Evolutionary conservation across 1,140 invertebrate species (phyloP).

Genomic region (Atta colombica): DNA sequence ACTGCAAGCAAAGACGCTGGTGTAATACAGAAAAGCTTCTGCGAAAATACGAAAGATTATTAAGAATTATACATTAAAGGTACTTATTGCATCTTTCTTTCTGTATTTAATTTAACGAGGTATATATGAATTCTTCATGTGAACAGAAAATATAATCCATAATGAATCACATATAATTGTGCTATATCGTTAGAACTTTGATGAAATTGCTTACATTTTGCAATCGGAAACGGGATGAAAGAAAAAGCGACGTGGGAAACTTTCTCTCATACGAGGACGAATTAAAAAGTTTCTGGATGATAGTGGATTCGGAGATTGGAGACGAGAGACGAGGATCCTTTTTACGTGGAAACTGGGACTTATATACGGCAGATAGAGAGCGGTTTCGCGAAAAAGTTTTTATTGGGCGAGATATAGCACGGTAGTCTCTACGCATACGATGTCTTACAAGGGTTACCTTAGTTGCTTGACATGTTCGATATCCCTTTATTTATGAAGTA

Average conservation of each 20-base stretch:
- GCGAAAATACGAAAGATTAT: constrained; percentile 6
- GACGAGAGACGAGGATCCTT: constrained; percentile 32
- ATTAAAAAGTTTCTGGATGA: constrained; percentile 71
- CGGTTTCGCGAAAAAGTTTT: constrained; percentile 73
- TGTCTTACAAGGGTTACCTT: constrained; percentile 18
- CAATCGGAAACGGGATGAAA: constrained; percentile 55
- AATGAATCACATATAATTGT: neutral
- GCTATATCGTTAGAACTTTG: neutral
- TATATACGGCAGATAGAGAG: constrained; percentile 61
- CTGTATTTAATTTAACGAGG: neutral
- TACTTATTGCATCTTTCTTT: neutral
- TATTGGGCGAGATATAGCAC: constrained; percentile 68
- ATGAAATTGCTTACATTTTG: constrained; percentile 51
- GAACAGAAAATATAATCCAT: neutral
- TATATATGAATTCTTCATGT: neutral
- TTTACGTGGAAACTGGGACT: constrained; percentile 65
- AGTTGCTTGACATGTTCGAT: constrained; percentile 44
- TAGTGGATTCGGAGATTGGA: constrained; percentile 20
- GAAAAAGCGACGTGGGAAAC: constrained; percentile 3
- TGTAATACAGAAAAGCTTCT: neutral
- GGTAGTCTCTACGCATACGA: constrained; percentile 58
- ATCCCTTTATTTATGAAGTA: constrained; percentile 16
- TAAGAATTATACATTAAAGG: neutral
- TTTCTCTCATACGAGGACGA: constrained; percentile 69
- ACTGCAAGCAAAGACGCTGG: neutral